phyloP scores from a whole-genome alignment of 1,140 invertebrate genomes.

The Scaptodrosophila lebanonensis region DNA sequence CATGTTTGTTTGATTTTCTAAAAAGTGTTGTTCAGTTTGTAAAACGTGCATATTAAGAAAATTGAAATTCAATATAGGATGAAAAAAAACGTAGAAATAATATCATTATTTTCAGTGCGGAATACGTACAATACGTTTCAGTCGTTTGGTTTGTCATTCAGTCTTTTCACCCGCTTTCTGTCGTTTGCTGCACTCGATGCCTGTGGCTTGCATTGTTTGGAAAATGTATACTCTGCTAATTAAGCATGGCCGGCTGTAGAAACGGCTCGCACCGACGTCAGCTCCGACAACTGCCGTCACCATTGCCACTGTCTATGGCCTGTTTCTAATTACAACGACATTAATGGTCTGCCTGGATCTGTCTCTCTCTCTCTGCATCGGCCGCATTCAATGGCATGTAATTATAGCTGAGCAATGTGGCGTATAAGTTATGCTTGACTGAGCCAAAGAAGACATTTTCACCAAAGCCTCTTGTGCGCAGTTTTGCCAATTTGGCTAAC shows the following conservation, averaged over 20 bases:
- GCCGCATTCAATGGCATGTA: conserved; percentile 68
- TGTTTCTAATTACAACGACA: conserved; percentile 71
- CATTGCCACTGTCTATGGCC: conserved; percentile 13
- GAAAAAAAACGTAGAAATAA: too few relatives aligned
- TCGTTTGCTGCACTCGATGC: conserved; percentile 7
- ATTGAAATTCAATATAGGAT: too few relatives aligned
- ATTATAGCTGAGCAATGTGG: conserved; percentile 72
- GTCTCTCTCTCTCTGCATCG: conserved; percentile 7
- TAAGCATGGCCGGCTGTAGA: conserved; percentile 47
- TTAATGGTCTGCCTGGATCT: conserved; percentile 52
- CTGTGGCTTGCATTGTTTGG: conserved; percentile 63
- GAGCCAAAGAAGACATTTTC: conserved; percentile 45
- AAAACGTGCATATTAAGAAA: too few relatives aligned
- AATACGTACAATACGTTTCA: neutral
- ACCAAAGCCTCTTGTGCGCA: neutral
- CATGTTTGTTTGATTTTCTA: too few relatives aligned
- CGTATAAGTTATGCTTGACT: conserved; percentile 69
- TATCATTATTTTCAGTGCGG: too few relatives aligned
- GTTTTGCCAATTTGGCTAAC: conserved; percentile 1
- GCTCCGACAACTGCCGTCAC: conserved; percentile 8
- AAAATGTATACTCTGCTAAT: conserved; percentile 72
- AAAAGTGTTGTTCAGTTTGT: too few relatives aligned
- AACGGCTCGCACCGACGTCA: neutral
- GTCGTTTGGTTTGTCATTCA: too few relatives aligned
- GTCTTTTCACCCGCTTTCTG: conserved; percentile 1